Evolutionary conservation across 2,888 invertebrate genomes (phyloP).

Genomic region (Drosophila villosipedis): DNA sequence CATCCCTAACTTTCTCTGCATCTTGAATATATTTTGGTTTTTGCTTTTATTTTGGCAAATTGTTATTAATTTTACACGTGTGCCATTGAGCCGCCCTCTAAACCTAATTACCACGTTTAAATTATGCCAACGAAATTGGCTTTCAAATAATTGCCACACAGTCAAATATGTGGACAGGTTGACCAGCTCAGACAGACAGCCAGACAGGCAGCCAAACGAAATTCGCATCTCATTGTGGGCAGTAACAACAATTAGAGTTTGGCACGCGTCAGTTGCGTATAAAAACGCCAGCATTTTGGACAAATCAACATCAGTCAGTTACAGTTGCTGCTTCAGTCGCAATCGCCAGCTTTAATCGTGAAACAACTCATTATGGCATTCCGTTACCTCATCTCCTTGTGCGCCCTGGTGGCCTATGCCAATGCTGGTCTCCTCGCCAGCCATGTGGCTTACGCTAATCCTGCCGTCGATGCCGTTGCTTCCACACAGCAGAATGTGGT

Average conservation of each 20-base stretch:
- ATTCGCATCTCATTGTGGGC: conserved; percentile 64
- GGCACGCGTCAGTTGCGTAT: conserved; percentile 72
- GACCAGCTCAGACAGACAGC: not conserved
- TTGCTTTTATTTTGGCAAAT: conserved; percentile 76
- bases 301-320: conserved; percentile 72
- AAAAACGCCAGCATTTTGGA: conserved; percentile 63
- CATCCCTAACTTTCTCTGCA: conserved; percentile 1
- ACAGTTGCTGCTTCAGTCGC: conserved; percentile 19
- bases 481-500: conserved; percentile 87
- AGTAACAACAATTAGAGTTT: conserved; percentile 40
- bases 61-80: conserved; percentile 84
- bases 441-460: conserved; percentile 69
- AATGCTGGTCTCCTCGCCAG: conserved; percentile 87
- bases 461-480: conserved; percentile 78
- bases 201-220: conserved; percentile 19
- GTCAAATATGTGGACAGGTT: conserved; percentile 5
- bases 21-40: conserved; percentile 3
- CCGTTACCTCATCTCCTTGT: conserved; percentile 87
- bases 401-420: conserved; percentile 88
- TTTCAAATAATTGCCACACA: conserved; percentile 61
- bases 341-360: not conserved
- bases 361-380: conserved; percentile 74
- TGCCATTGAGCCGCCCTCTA: conserved; percentile 46
- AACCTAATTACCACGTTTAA: conserved; percentile 71
- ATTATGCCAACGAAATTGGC: conserved; percentile 70